These are phyloP conservation scores for Monarcha castaneiventris DNA, from an alignment of 2,113 vertebrate genomes.

Conservation along the genomic window DNA sequence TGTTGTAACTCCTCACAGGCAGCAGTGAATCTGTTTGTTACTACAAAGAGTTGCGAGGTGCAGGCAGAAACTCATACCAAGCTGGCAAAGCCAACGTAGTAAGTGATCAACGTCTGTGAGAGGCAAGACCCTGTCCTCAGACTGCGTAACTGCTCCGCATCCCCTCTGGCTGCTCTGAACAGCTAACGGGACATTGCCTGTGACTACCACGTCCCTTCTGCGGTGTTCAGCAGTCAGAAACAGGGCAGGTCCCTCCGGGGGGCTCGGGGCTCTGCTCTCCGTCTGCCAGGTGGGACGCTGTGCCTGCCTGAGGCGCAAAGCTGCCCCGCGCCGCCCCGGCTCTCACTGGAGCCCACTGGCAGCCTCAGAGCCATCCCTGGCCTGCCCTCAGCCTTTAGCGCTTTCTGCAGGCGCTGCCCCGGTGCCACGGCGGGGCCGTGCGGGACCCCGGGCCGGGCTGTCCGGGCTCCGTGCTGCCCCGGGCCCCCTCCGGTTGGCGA, in stretches of 20 bases:
- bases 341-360: neutral
- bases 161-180: neutral
- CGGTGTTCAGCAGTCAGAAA: neutral
- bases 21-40: neutral
- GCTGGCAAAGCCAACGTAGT: neutral
- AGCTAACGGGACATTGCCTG: neutral
- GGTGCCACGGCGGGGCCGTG: fast-evolving
- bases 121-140: neutral
- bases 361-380: neutral
- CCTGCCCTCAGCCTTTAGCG: neutral
- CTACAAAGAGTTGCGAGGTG: neutral
- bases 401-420: too few species aligned
- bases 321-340: fast-evolving
- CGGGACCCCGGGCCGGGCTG: neutral
- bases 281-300: fast-evolving
- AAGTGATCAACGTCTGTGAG: neutral
- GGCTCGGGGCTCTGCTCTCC: too few species aligned
- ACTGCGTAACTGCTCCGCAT: fast-evolving
- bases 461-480: fast-evolving
- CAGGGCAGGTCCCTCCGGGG: fast-evolving
- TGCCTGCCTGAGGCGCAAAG: neutral
- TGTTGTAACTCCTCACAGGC: neutral
- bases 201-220: neutral
- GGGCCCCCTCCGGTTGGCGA: neutral
- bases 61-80: neutral